Conservation (phyloP, 2,797 vertebrate species). For the Rhodeus uyekii region DNA sequence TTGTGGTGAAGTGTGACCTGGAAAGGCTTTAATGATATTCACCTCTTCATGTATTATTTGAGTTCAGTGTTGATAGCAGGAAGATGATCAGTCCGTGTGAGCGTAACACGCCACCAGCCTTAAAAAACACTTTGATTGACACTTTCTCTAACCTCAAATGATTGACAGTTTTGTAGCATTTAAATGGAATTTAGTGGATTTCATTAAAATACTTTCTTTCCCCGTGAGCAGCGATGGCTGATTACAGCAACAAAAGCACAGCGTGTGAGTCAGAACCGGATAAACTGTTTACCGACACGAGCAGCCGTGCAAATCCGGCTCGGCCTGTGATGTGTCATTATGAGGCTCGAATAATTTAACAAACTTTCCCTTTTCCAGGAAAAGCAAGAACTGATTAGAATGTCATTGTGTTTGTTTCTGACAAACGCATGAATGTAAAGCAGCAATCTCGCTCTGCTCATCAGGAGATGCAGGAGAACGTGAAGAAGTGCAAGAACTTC, state of each 20-base stretch:
- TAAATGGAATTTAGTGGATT: constrained; percentile 27
- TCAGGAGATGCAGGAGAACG: constrained; percentile 91
- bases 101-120: background rate
- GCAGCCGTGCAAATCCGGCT: constrained; percentile 2
- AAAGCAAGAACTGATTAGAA: too few species aligned
- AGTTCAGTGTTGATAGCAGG: background rate
- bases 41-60: background rate
- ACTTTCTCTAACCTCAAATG: constrained; percentile 12
- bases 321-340: background rate
- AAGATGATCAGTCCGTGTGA: background rate
- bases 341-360: background rate
- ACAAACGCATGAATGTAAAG: too few species aligned
- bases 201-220: constrained; percentile 7
- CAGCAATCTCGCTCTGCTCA: constrained; percentile 32
- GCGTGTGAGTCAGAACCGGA: constrained; percentile 20
- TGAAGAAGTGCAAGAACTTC: constrained; percentile 92
- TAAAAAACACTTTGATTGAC: constrained; percentile 36
- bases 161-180: constrained; percentile 28
- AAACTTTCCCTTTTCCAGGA: too few species aligned
- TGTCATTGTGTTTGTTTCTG: too few species aligned
- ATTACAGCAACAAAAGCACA: constrained; percentile 37
- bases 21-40: background rate
- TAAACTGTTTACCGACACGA: constrained; percentile 18
- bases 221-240: background rate
- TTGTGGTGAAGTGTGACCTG: background rate